Conservation (phyloP, 2,888 invertebrate species). For the Drosophila sordidapex region DNA sequence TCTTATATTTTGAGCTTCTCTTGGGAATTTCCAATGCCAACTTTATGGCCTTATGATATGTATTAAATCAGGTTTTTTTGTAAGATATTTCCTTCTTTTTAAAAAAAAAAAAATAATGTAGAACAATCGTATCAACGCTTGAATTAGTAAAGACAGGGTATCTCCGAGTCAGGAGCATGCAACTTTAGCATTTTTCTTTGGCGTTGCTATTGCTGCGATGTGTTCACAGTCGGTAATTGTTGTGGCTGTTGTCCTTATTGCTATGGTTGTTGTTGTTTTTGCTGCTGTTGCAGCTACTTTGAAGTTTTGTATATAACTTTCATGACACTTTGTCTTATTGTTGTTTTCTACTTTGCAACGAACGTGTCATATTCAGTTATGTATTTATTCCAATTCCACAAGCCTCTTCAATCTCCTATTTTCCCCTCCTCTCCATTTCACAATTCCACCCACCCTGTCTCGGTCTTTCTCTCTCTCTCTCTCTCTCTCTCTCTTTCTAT, state of each 20-base stretch:
- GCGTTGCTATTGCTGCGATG: slow-evolving; percentile 30
- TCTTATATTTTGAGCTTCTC: not conserved
- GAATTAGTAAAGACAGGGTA: not conserved
- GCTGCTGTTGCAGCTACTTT: slow-evolving; percentile 69
- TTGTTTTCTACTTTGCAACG: slow-evolving; percentile 71
- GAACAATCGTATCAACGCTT: not conserved
- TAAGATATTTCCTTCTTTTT: not conserved
- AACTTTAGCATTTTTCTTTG: not conserved
- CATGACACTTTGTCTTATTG: slow-evolving; percentile 80
- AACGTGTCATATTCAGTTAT: slow-evolving; percentile 78
- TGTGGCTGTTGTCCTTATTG: slow-evolving; percentile 27
- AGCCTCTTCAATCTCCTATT: not conserved
- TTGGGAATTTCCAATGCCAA: not conserved
- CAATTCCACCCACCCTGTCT: not conserved
- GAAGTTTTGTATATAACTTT: slow-evolving; percentile 79
- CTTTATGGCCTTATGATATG: not conserved
- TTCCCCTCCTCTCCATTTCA: not conserved
- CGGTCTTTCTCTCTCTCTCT: no score
- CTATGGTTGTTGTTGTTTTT: slow-evolving; percentile 6
- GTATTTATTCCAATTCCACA: slow-evolving; percentile 61
- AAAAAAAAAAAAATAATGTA: not conserved
- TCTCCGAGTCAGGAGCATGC: not conserved
- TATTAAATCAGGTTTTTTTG: not conserved
- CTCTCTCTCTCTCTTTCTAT: not conserved
- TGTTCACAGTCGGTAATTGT: slow-evolving; percentile 62